These are phyloP conservation scores for Anguilla obscura DNA, from an alignment of 2,797 vertebrate species.

Conservation along the genomic window DNA sequence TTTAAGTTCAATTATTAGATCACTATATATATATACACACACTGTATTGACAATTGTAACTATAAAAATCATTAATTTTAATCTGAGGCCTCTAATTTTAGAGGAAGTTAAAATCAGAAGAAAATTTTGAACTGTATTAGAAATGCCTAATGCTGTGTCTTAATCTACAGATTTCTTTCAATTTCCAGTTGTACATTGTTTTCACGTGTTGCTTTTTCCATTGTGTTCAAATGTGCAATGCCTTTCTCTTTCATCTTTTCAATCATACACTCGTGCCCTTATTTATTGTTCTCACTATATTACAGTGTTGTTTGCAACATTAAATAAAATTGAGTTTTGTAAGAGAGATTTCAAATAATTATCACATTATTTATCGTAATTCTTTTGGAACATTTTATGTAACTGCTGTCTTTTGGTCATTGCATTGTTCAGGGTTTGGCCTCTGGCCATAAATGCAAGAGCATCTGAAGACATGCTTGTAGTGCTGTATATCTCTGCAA, in stretches of 20 bases:
- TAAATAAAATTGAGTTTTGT: slow-evolving; percentile 34
- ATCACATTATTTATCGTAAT: slow-evolving; percentile 38
- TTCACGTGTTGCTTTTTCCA: slow-evolving; percentile 24
- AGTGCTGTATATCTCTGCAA: not conserved
- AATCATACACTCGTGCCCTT: slow-evolving; percentile 29
- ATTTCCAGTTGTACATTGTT: slow-evolving; percentile 12
- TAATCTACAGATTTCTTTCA: slow-evolving; percentile 41
- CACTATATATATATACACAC: not conserved
- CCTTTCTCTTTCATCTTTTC: slow-evolving; percentile 16
- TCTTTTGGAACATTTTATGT: slow-evolving; percentile 33
- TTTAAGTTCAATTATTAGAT: not conserved
- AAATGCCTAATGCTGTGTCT: slow-evolving; percentile 50
- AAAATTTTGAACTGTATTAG: slow-evolving; percentile 18
- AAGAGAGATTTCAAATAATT: slow-evolving; percentile 29
- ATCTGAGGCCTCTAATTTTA: not conserved
- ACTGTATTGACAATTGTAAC: not conserved
- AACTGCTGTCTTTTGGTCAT: slow-evolving; percentile 14
- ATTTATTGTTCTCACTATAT: slow-evolving; percentile 22
- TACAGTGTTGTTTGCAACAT: slow-evolving; percentile 34
- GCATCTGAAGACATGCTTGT: not conserved
- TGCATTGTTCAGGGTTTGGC: not conserved
- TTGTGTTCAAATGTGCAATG: slow-evolving; percentile 19
- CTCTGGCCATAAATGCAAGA: not conserved
- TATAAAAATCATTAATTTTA: not conserved
- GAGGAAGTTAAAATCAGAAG: not conserved